phyloP scores from a whole-genome alignment of 2,113 vertebrate genomes.

The Aythya baeri region DNA sequence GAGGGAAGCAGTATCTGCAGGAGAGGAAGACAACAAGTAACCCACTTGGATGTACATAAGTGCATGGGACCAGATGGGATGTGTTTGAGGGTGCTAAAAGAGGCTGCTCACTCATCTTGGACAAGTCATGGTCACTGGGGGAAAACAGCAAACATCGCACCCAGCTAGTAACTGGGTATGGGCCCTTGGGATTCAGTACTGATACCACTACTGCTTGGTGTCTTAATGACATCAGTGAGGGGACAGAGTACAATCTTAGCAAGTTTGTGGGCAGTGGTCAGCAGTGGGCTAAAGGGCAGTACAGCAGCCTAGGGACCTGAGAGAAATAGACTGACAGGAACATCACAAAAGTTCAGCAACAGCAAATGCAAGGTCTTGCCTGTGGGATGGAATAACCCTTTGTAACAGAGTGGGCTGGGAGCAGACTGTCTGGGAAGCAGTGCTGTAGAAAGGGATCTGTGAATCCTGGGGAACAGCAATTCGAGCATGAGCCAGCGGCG shows the following conservation, averaged over 20 bases:
- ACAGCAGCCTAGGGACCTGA: not conserved
- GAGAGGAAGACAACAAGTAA: not conserved
- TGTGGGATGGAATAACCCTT: not conserved
- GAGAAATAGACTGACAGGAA: not conserved
- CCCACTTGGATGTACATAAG: not conserved
- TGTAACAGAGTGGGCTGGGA: not conserved
- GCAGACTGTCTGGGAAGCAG: not conserved
- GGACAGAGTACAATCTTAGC: not conserved
- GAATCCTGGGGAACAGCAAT: not conserved
- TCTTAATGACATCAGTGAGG: not conserved
- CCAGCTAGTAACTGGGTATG: not conserved
- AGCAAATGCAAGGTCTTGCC: not conserved
- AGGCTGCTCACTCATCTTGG: not conserved
- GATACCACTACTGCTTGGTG: not conserved
- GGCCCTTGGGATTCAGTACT: not conserved
- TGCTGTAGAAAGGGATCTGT: not conserved
- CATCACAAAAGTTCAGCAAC: not conserved
- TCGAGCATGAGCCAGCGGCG: not conserved
- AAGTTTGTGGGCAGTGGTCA: not conserved
- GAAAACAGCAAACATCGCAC: not conserved
- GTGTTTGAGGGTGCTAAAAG: not conserved
- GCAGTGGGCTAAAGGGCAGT: not conserved
- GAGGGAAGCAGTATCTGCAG: not conserved
- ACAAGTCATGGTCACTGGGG: not conserved
- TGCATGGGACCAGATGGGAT: not conserved